Conservation (phyloP, 2,888 invertebrate species). For the Eupithecia abbreviata region DNA sequence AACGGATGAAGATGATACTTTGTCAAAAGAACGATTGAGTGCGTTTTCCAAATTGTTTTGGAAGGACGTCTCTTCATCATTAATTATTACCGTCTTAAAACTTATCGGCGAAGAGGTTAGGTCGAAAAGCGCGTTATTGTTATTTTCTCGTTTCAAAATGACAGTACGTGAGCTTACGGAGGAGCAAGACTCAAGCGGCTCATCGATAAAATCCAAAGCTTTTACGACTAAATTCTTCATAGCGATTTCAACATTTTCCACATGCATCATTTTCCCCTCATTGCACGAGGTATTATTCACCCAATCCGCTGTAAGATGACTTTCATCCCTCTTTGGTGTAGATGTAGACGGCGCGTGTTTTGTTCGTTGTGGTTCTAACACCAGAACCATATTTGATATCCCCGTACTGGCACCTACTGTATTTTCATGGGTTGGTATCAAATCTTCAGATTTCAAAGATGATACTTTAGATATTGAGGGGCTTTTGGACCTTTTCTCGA, state of each 20-base stretch:
- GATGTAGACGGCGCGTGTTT: conserved; percentile 16
- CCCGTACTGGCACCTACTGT: conserved; percentile 38
- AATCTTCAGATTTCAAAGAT: conserved; percentile 46
- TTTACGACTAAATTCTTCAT: conserved; percentile 63
- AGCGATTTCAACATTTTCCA: conserved; percentile 41
- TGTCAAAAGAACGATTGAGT: conserved; percentile 54
- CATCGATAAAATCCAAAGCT: conserved; percentile 54
- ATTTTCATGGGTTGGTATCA: conserved; percentile 25
- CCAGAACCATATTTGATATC: conserved; percentile 50
- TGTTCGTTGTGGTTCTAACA: conserved; percentile 45
- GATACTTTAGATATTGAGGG: conserved; percentile 48
- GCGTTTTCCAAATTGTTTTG: conserved; percentile 50
- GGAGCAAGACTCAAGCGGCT: conserved; percentile 40
- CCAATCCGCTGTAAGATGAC: conserved; percentile 46
- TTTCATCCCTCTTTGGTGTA: conserved; percentile 34
- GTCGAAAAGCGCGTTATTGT: conserved; percentile 35
- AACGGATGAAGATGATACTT: conserved; percentile 35
- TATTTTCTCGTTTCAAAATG: conserved; percentile 48
- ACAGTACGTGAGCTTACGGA: conserved; percentile 52
- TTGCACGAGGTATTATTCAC: conserved; percentile 34
- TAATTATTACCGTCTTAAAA: conserved; percentile 51
- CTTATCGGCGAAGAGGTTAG: conserved; percentile 50
- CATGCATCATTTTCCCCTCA: conserved; percentile 11
- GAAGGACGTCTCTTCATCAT: conserved; percentile 49
- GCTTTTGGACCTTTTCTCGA: conserved; percentile 44